Percentiles rank a stretch among this genome's conserved stretches.
Conservation (phyloP, 2,888 invertebrate species). For the Amiota mariae region DNA sequence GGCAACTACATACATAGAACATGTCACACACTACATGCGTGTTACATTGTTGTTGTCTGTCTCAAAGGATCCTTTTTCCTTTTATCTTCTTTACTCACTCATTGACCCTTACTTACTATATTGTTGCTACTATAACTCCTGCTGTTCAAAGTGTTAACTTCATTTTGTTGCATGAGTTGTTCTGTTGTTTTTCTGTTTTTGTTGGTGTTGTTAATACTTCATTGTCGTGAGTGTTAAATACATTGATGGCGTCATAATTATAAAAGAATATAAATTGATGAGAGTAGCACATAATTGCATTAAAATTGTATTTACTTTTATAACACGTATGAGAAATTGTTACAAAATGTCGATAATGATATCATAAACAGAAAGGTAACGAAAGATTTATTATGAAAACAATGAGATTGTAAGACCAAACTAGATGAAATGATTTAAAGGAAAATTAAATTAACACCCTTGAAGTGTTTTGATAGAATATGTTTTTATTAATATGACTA, state of each 20-base stretch:
- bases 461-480: no score
- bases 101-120: slow-evolving; percentile 9
- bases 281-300: slow-evolving; percentile 9
- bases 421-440: no score
- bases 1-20: background rate
- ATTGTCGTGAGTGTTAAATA: slow-evolving; percentile 27
- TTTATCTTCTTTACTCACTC: background rate
- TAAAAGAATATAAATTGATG: no score
- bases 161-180: slow-evolving; percentile 9
- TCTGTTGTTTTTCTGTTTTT: background rate
- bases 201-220: slow-evolving; percentile 10
- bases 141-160: background rate
- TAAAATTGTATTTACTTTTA: slow-evolving; percentile 7
- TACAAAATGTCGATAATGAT: no score
- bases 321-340: background rate
- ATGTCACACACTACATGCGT: slow-evolving; percentile 7
- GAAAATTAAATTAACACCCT: no score
- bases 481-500: no score
- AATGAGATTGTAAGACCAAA: no score
- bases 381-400: no score
- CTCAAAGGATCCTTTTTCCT: background rate
- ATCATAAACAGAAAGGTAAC: no score
- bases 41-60: slow-evolving; percentile 19
- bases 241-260: slow-evolving; percentile 28
- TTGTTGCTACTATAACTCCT: slow-evolving; percentile 3